phyloP scores from a whole-genome alignment of 53 echinoderm and acorn worm genomes.

The Apostichopus leukothele region DNA sequence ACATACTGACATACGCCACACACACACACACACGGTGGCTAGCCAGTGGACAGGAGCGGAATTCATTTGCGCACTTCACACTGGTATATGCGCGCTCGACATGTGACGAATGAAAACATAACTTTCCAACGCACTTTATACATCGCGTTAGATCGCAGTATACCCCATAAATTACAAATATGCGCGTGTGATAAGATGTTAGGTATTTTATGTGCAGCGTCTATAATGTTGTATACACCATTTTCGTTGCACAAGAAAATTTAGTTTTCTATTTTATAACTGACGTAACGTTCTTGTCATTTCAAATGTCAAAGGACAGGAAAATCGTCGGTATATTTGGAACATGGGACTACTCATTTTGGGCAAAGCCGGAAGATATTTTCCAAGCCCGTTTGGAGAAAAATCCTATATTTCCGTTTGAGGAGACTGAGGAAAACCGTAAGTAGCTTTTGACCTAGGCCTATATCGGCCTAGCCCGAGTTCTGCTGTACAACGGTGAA shows the following conservation, averaged over 20 bases:
- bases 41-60: too few species aligned
- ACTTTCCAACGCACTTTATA: not conserved
- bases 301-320: not conserved
- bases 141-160: not conserved
- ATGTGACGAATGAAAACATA: not conserved
- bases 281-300: too few species aligned
- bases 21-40: too few species aligned
- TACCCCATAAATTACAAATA: not conserved
- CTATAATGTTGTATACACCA: too few species aligned
- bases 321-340: conserved; percentile 84
- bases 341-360: conserved; percentile 71
- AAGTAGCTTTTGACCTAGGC: conserved; percentile 9
- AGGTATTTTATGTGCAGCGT: too few species aligned
- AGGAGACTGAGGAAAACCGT: conserved; percentile 73
- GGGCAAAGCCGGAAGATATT: conserved; percentile 74
- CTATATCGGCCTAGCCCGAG: too few species aligned
- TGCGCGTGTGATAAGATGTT: not conserved
- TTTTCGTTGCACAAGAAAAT: too few species aligned
- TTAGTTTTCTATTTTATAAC: too few species aligned
- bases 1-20: too few species aligned
- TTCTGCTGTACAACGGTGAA: too few species aligned
- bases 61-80: too few species aligned
- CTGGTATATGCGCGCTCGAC: too few species aligned
- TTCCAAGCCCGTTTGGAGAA: conserved; percentile 75
- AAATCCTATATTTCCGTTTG: conserved; percentile 86